These are phyloP conservation scores for Tenualosa thibaudeaui DNA, from an alignment of 2,797 vertebrate genomes.

Conservation along the genomic window DNA sequence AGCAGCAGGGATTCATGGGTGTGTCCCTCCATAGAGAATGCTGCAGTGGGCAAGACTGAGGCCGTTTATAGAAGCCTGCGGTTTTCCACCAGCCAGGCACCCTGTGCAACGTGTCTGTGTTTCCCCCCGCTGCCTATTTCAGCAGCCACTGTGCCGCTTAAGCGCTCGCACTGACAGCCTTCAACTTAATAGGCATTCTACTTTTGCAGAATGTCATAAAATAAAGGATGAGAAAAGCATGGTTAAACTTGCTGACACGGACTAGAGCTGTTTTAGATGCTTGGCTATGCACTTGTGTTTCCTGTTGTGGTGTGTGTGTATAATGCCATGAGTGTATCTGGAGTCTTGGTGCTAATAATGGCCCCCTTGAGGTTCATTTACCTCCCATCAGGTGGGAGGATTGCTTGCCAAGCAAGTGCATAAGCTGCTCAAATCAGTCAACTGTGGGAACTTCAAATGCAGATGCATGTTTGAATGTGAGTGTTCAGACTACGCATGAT, in stretches of 20 bases:
- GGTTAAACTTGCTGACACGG: slow-evolving; percentile 3
- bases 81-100: slow-evolving; percentile 15
- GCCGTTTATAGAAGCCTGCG: slow-evolving; percentile 12
- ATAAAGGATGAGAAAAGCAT: background rate
- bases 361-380: background rate
- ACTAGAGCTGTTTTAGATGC: background rate
- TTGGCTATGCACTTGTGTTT: slow-evolving; percentile 24
- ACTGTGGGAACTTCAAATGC: background rate
- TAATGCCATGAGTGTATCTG: background rate
- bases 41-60: slow-evolving; percentile 8
- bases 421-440: background rate
- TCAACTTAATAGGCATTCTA: background rate
- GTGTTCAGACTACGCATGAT: background rate
- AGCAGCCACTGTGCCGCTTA: background rate
- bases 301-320: background rate
- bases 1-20: background rate
- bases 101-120: background rate
- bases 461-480: background rate
- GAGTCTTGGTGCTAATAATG: background rate
- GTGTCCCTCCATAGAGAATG: background rate
- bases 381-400: background rate
- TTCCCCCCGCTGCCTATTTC: background rate
- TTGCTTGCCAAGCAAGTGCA: background rate
- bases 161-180: background rate
- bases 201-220: slow-evolving; percentile 6